Percentiles rank a stretch among this genome's conserved stretches.
phyloP scores from a whole-genome alignment of 2,113 vertebrate species.

The Hemicordylus capensis region DNA sequence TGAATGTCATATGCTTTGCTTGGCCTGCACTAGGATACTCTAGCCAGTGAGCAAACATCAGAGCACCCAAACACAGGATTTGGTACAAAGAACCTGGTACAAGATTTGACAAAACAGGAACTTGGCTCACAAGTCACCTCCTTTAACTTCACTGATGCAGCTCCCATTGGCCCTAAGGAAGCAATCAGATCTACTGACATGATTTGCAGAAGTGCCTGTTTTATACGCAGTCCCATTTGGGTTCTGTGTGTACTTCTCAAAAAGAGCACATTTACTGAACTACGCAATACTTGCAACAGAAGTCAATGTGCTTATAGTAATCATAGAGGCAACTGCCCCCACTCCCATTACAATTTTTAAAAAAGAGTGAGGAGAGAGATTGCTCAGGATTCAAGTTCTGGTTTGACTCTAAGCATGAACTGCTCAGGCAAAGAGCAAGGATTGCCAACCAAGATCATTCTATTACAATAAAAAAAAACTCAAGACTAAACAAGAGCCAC shows the following conservation, averaged over 20 bases:
- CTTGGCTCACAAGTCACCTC: conserved; percentile 34
- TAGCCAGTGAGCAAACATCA: neutral
- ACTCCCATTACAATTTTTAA: neutral
- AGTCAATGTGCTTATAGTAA: conserved; percentile 23
- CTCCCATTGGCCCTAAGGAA: conserved; percentile 20
- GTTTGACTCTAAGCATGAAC: neutral
- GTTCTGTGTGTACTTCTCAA: conserved; percentile 37
- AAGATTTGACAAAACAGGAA: neutral
- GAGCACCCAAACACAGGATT: neutral
- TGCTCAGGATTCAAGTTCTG: neutral
- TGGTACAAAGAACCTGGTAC: neutral
- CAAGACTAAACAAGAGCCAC: neutral
- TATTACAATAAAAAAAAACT: neutral
- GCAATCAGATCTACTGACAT: neutral
- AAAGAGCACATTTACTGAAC: conserved; percentile 45
- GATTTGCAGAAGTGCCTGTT: neutral
- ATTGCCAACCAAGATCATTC: too few relatives aligned
- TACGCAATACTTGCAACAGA: accelerated
- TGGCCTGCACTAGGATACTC: neutral
- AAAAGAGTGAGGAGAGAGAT: neutral
- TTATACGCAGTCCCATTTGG: neutral
- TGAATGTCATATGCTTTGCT: neutral
- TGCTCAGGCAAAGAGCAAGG: neutral
- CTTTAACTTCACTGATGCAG: neutral
- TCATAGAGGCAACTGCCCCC: neutral